Percentiles rank a stretch among this genome's conserved stretches.
These are phyloP conservation scores for Monopis laevigella DNA, from an alignment of 2,888 invertebrate species.

Conservation along the genomic window DNA sequence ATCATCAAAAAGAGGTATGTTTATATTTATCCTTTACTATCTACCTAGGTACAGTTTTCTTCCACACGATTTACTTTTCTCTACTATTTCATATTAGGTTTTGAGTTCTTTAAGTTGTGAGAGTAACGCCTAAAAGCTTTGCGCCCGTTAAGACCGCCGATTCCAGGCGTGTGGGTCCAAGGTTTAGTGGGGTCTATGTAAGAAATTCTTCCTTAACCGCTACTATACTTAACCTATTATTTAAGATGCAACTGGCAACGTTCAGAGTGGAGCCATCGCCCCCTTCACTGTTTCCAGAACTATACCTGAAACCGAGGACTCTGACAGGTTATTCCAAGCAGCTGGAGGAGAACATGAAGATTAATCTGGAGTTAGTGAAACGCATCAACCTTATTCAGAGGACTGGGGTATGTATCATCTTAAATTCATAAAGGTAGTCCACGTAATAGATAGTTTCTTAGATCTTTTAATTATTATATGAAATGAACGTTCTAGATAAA, in stretches of 20 bases:
- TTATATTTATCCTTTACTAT: not conserved
- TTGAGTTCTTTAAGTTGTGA: no score
- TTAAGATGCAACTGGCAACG: conserved; percentile 41
- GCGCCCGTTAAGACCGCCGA: no score
- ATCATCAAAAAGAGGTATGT: conserved; percentile 51
- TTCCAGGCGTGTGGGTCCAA: no score
- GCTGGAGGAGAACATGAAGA: conserved; percentile 49
- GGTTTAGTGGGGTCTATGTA: no score
- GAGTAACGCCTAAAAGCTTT: no score
- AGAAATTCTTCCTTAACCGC: no score
- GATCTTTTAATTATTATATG: no score
- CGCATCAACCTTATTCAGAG: conserved; percentile 68
- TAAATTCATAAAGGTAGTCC: not conserved
- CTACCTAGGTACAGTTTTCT: no score
- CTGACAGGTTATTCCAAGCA: conserved; percentile 55
- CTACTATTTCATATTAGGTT: no score
- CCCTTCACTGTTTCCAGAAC: conserved; percentile 58
- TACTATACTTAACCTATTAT: conserved; percentile 5
- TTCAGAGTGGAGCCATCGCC: conserved; percentile 60
- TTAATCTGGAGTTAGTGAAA: conserved; percentile 68
- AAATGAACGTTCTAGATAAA: no score
- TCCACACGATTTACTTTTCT: no score
- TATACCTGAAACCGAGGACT: conserved; percentile 60
- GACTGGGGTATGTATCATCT: conserved; percentile 51
- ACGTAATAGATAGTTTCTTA: no score